phyloP scores from a whole-genome alignment of 2,113 vertebrate genomes.

The Oncorhynchus masou region DNA sequence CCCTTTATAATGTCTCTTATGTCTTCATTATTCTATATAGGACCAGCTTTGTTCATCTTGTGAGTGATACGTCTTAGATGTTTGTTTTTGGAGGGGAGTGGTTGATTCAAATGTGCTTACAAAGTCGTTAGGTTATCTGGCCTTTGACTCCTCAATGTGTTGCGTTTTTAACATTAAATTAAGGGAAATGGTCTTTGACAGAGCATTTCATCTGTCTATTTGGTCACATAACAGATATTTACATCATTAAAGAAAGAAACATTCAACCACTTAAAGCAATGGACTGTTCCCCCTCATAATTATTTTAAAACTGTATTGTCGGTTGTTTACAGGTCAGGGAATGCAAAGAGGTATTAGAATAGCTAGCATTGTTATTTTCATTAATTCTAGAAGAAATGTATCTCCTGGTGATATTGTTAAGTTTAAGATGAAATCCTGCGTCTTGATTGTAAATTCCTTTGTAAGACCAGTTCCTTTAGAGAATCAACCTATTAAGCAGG shows the following conservation, averaged over 20 bases:
- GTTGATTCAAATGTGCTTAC: not conserved
- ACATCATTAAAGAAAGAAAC: too few species aligned
- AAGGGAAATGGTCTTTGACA: not conserved
- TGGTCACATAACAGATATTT: not conserved
- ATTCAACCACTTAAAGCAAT: not conserved
- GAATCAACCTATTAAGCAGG: not conserved
- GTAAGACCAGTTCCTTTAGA: too few species aligned
- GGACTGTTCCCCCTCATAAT: not conserved
- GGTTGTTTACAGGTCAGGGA: not conserved
- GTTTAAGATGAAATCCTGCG: too few species aligned
- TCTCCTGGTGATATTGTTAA: too few species aligned
- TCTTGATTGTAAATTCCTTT: too few species aligned
- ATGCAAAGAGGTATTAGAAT: not conserved
- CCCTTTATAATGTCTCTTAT: slow-evolving; percentile 34
- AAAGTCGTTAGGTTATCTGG: not conserved
- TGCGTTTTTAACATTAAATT: not conserved
- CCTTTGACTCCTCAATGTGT: not conserved
- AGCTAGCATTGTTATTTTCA: not conserved
- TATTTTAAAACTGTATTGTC: not conserved
- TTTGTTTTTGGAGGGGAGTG: not conserved
- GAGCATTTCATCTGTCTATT: not conserved
- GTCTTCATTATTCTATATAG: slow-evolving; percentile 29
- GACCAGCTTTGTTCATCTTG: not conserved
- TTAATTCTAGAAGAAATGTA: not conserved
- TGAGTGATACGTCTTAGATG: not conserved